These are phyloP conservation scores for Macrocentrus cingulum DNA, from an alignment of 1,140 invertebrate species.

Conservation along the genomic window DNA sequence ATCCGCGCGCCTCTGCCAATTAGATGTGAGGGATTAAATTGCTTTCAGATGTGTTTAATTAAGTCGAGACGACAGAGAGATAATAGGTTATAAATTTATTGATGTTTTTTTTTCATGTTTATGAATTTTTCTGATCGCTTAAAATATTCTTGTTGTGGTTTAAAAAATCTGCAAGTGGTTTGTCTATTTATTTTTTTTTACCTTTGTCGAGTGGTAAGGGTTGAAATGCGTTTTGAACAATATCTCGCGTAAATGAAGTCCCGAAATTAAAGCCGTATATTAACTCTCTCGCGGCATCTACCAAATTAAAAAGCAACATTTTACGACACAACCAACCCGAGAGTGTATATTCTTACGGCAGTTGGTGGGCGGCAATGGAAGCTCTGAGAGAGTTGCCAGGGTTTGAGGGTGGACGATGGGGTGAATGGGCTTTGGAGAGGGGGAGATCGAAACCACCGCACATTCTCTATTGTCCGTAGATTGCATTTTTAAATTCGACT, in stretches of 20 bases:
- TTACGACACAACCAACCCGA: conserved; percentile 35
- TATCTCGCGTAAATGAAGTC: conserved; percentile 53
- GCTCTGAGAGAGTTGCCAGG: conserved; percentile 14
- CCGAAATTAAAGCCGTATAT: conserved; percentile 58
- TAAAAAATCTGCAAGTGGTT: no score
- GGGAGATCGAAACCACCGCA: conserved; percentile 22
- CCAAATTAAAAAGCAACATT: conserved; percentile 59
- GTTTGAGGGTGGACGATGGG: conserved; percentile 22
- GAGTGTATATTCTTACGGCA: not conserved
- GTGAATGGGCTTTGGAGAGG: conserved; percentile 10
- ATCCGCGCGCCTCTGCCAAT: no score
- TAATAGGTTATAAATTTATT: no score
- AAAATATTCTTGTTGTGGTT: no score
- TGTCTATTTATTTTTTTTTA: not conserved
- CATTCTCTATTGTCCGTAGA: conserved; percentile 51
- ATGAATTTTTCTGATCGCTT: no score
- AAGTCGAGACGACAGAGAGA: no score
- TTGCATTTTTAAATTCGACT: conserved; percentile 55
- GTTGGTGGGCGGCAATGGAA: conserved; percentile 16
- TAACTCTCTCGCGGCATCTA: conserved; percentile 41
- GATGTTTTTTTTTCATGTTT: no score
- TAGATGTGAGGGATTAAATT: no score
- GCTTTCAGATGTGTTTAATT: no score
- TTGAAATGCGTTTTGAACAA: conserved; percentile 19
- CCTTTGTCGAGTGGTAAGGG: not conserved